A percentile compares a stretch with the other conserved stretches of the same genome.
Conservation (phyloP, 37 sponge, comb jelly and placozoan species). For the Tethya wilhelma region DNA sequence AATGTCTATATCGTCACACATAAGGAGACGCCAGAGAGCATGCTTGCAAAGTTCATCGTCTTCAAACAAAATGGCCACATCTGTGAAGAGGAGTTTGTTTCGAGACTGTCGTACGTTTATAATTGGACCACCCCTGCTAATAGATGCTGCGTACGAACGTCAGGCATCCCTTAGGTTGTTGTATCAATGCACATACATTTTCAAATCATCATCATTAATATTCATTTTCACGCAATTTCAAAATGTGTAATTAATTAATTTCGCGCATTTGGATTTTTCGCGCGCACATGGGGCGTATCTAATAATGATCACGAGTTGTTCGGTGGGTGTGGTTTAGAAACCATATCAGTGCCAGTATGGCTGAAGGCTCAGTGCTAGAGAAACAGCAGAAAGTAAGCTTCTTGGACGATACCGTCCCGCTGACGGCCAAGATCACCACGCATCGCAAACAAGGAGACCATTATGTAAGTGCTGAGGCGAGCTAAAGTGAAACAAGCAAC, state of each 20-base stretch:
- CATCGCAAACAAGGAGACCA: constrained; percentile 23
- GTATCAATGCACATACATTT: no score
- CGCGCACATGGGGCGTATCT: no score
- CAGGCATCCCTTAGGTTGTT: constrained; percentile 17
- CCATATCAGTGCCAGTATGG: no score
- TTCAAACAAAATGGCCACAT: not conserved
- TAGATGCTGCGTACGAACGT: constrained; percentile 36
- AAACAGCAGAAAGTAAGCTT: constrained; percentile 33
- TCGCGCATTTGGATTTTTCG: no score
- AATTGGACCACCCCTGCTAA: constrained; percentile 42
- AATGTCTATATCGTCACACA: constrained; percentile 67
- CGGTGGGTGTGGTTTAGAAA: no score
- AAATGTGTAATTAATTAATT: no score
- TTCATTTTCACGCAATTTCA: no score
- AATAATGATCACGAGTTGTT: no score
- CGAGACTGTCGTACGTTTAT: constrained; percentile 36
- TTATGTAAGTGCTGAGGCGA: constrained; percentile 54
- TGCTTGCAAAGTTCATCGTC: constrained; percentile 25
- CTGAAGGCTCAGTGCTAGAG: constrained; percentile 45
- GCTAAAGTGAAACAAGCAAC: not conserved
- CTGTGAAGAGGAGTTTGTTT: constrained; percentile 21
- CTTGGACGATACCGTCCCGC: constrained; percentile 76
- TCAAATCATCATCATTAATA: no score
- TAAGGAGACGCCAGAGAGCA: constrained; percentile 49
- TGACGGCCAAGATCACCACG: constrained; percentile 43